Base-by-base conservation (phyloP, 2,113 vertebrate genomes). In the Heloderma charlesbogerti region DNA sequence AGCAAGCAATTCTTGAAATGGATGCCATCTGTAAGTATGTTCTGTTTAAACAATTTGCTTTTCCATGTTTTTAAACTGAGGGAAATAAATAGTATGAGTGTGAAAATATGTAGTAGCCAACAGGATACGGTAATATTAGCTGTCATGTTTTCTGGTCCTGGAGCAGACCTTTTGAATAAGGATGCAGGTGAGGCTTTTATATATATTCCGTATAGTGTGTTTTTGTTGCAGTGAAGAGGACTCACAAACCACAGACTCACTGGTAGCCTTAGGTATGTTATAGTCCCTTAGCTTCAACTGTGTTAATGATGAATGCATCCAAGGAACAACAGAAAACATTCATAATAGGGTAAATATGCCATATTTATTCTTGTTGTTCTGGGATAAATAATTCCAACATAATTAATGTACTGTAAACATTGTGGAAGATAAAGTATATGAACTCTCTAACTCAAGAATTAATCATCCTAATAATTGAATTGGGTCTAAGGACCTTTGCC, bases 1-100 rank as follows among this genome's bases (percentile, higher is more conserved):
- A 99, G 90, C 98, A 99, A 97, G 99, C 99, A 48, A 99, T 99
- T 98, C 96, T 99, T 45, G 99, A 99, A 96, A 99, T 99, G 99
- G 99, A 99, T 96, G 98, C 98, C 57, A 98, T 98, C 93, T 97
- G 99, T 99, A 98, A 99, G 99, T 99, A 93, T 71, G 0, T 51
- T 83, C 45, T 84, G 51, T 45, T 88, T 94, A 31, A 88, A 1
- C 60, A 48, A 84, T 1, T 15, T 91, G 29, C 88, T 48, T 93
- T 87, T 48, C 37, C 45, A 45, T 74, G 63, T 29, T 84, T 51
- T 48, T 88, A 48, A 80, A 89, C 29, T 72, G 4, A 34, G 27
- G 67, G 7, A 6, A 79, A 79, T 45, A 12, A 29, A 79, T 25
- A 79, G 43, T 79, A 10, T 48, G 22, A 79, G 51, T 12, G 45